A percentile compares a stretch with the other conserved stretches of the same genome.
Conservation (phyloP, 2,888 invertebrate genomes). For the Saturnia pavonia region DNA sequence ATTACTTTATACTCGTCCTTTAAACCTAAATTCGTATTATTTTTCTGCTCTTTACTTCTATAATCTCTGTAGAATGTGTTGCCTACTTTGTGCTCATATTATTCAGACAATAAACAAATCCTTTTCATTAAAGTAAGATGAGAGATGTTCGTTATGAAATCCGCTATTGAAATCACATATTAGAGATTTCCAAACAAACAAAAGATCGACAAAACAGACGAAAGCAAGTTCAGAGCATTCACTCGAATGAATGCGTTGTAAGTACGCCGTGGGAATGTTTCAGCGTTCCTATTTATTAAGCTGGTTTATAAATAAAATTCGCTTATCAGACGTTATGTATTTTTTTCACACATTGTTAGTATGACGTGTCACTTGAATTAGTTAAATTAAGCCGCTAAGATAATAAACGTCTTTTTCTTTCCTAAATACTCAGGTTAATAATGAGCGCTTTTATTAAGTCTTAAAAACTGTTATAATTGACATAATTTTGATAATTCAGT, state of each 20-base stretch:
- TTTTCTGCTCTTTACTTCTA: neutral
- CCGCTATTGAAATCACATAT: constrained; percentile 42
- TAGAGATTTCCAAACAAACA: constrained; percentile 54
- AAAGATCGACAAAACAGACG: constrained; percentile 61
- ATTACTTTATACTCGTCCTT: too few species aligned
- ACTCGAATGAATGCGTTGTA: constrained; percentile 53
- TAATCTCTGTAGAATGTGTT: neutral
- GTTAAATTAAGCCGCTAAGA: constrained; percentile 4
- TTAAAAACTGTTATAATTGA: too few species aligned
- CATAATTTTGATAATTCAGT: neutral
- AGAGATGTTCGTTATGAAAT: constrained; percentile 45
- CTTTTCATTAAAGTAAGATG: constrained; percentile 28
- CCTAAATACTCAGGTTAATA: neutral
- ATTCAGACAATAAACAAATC: constrained; percentile 20
- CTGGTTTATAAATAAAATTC: constrained; percentile 54
- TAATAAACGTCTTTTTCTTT: neutral
- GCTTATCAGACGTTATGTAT: constrained; percentile 50
- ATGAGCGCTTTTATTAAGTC: too few species aligned
- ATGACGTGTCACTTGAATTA: constrained; percentile 3
- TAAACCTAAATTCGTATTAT: too few species aligned
- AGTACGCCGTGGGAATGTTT: constrained; percentile 66
- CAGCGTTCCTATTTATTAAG: constrained; percentile 49
- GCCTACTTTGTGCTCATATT: neutral
- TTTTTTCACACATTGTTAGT: constrained; percentile 43
- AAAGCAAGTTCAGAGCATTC: constrained; percentile 45